A percentile compares a stretch with the other conserved stretches of the same genome.
Conservation (phyloP, 2,797 vertebrate genomes). For the Sciaenops ocellatus region DNA sequence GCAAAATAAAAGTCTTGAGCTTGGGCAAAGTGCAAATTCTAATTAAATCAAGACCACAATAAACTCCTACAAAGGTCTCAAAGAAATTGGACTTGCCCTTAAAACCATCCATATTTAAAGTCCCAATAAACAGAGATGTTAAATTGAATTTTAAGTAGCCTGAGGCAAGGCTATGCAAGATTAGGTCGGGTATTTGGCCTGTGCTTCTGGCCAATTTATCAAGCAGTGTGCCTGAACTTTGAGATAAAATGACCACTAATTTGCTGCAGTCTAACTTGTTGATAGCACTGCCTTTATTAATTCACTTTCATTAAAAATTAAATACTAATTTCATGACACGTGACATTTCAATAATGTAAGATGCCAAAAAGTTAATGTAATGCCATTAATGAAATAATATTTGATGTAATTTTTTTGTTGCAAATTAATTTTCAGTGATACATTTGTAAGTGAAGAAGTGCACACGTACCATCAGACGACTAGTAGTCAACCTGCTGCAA, state of each 20-base stretch:
- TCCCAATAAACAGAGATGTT: constrained; percentile 66
- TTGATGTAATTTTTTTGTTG: constrained; percentile 19
- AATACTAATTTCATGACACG: constrained; percentile 55
- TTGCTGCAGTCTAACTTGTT: constrained; percentile 51
- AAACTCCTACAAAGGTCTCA: constrained; percentile 42
- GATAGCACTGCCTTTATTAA: constrained; percentile 43
- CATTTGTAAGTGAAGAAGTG: constrained; percentile 22
- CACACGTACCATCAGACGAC: constrained; percentile 19
- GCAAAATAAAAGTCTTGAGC: constrained; percentile 33
- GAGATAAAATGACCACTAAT: constrained; percentile 63
- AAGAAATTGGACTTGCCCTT: constrained; percentile 45
- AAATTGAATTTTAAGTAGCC: constrained; percentile 62
- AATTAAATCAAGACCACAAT: constrained; percentile 53
- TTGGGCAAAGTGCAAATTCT: constrained; percentile 48
- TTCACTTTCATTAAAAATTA: constrained; percentile 58
- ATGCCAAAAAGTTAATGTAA: constrained; percentile 55
- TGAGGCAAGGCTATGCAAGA: constrained; percentile 52
- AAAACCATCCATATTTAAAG: constrained; percentile 53
- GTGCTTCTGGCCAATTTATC: constrained; percentile 59
- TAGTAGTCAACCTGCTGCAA: constrained; percentile 6
- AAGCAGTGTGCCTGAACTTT: constrained; percentile 53
- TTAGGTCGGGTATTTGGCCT: constrained; percentile 52
- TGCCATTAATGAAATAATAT: constrained; percentile 48
- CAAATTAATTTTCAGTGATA: constrained; percentile 3
- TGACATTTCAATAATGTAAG: constrained; percentile 66